Percentiles rank a stretch among this genome's conserved stretches.
These are phyloP conservation scores for Synanthedon formicaeformis DNA, from an alignment of 2,888 invertebrate species.

Conservation along the genomic window DNA sequence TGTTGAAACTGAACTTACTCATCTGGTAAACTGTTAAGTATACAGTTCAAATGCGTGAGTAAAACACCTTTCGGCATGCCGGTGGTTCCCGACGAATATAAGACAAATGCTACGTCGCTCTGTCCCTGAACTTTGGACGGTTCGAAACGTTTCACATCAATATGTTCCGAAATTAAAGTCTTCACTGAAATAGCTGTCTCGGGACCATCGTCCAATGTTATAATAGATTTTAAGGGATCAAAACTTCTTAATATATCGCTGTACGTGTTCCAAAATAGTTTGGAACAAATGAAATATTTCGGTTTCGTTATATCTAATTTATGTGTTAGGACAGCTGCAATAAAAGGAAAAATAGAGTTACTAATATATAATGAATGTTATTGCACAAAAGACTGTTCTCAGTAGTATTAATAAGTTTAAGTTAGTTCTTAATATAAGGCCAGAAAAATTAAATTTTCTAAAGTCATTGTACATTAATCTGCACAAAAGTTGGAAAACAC, in stretches of 20 bases:
- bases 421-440: too few species aligned
- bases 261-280: constrained; percentile 50
- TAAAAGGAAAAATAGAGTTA: constrained; percentile 7
- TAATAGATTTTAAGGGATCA: constrained; percentile 28
- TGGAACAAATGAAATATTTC: constrained; percentile 74
- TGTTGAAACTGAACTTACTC: constrained; percentile 25
- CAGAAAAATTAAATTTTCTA: too few species aligned
- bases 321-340: constrained; percentile 73
- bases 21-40: constrained; percentile 36
- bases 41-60: constrained; percentile 71
- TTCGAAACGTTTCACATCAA: constrained; percentile 34
- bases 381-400: too few species aligned
- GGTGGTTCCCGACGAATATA: constrained; percentile 79
- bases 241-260: constrained; percentile 26
- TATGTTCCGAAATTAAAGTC: constrained; percentile 20
- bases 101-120: constrained; percentile 43
- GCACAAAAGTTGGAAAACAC: too few species aligned
- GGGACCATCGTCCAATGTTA: constrained; percentile 22
- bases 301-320: constrained; percentile 75
- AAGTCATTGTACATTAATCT: too few species aligned
- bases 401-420: too few species aligned
- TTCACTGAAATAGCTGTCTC: constrained; percentile 22
- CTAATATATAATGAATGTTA: too few species aligned
- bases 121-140: constrained; percentile 57
- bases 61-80: constrained; percentile 77